Evolutionary conservation across 2,797 vertebrate species (phyloP), one percentile per base, ranked within the genome.

Genomic region (Catamblyrhynchus diadema): DNA sequence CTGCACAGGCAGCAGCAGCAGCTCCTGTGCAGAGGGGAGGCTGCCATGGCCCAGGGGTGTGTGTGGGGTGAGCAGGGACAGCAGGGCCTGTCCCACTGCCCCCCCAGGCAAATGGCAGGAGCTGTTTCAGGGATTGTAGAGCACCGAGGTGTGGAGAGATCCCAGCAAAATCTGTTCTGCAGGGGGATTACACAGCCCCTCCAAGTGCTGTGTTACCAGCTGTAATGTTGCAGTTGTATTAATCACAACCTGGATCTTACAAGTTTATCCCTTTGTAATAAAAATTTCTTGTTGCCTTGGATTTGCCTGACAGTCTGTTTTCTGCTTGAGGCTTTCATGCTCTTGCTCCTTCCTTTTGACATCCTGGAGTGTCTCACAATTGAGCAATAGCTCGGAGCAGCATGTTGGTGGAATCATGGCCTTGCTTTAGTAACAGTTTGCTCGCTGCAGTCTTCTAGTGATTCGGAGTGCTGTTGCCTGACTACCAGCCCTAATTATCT

Each of bases 401-500:
- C 44, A 3, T 62, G 89, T 72, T 95, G 86, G 95, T 74, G 74
- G 95, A 95, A 88, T 81, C 81, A 71, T 17, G 84, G 91, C 6
- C 61, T 91, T 32, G 87, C 88, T 95, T 91, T 74, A 78, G 78
- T 94, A 95, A 89, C 61, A 65, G 92, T 91, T 93, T 74, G 86
- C 75, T 94, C 32, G 2, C 78, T 86, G 67, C 91, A 86, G 89
- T 86, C 80, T 92, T 77, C 41, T 24, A 74, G 77, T 95, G 91
- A 95, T 92, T 96, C 95, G 96, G 92, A 92, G 73, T 56, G 64
- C 87, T 96, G 94, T 96, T 97, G 93, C 93, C 88, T 96, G 95
- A 93, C 95, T 97, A 96, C 95, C 64, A 92, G 91, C 47, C 42
- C 44, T 95, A 94, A 95, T 95, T 95, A 96, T 95, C 95, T 97